Evolutionary conservation across 2,888 invertebrate species (phyloP).

Genomic region (Torymus aiolomorphi): DNA sequence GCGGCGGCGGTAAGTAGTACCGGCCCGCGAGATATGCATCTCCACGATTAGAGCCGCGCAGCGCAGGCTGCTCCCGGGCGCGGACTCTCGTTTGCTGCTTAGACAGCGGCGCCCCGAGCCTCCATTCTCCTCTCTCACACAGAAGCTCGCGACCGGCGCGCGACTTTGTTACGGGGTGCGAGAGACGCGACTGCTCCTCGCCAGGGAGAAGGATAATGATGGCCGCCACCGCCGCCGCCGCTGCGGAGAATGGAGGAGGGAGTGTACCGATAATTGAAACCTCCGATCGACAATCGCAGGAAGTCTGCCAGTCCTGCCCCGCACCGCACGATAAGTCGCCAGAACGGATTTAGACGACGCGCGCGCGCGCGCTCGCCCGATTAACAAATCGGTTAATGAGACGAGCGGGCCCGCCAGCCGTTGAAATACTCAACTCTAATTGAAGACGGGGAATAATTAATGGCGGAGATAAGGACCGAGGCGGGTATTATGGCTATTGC

Average conservation of each 20-base stretch:
- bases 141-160: not conserved
- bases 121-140: not conserved
- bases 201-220: constrained; percentile 27
- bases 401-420: too few relatives aligned
- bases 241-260: too few relatives aligned
- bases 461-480: too few relatives aligned
- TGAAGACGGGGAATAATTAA: not conserved
- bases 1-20: constrained; percentile 34
- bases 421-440: not conserved
- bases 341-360: too few relatives aligned
- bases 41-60: constrained; percentile 47
- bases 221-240: not conserved
- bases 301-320: not conserved
- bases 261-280: not conserved
- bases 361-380: too few relatives aligned
- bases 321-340: too few relatives aligned
- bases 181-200: constrained; percentile 14
- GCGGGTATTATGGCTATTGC: too few relatives aligned
- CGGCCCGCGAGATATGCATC: constrained; percentile 47
- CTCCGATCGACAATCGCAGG: constrained; percentile 13
- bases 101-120: not conserved
- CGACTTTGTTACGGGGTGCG: constrained; percentile 31
- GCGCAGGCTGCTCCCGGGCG: not conserved
- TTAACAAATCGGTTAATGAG: too few relatives aligned
- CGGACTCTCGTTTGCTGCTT: not conserved